phyloP scores from a whole-genome alignment of 2,888 invertebrate genomes.

The Gerris lacustris region DNA sequence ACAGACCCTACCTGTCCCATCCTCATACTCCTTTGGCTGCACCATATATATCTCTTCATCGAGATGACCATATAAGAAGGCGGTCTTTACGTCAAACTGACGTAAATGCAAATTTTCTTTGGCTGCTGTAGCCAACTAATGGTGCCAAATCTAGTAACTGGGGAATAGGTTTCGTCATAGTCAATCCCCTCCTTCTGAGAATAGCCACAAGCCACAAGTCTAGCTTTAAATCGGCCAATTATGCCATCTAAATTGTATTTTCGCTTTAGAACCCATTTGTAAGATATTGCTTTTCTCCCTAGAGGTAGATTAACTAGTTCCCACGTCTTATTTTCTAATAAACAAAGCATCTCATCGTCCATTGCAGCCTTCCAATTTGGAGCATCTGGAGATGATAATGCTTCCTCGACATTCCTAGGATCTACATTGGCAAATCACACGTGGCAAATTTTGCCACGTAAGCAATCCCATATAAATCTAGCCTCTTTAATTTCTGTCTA shows the following conservation, averaged over 20 bases:
- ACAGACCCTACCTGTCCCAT: constrained; percentile 31
- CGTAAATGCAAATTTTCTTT: constrained; percentile 23
- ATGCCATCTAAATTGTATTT: neutral
- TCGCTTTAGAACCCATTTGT: constrained; percentile 8
- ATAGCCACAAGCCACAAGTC: constrained; percentile 6
- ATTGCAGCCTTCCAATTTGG: constrained; percentile 9
- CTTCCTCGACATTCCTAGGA: neutral
- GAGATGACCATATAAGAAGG: constrained; percentile 32
- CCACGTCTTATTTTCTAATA: constrained; percentile 9
- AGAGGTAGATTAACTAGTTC: neutral
- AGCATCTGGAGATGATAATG: neutral
- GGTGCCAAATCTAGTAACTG: neutral
- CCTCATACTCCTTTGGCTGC: constrained; percentile 33
- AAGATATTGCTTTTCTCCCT: constrained; percentile 2
- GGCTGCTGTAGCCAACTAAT: constrained; percentile 27
- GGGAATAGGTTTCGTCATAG: constrained; percentile 16
- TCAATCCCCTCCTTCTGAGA: constrained; percentile 8
- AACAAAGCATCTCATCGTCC: constrained; percentile 6
- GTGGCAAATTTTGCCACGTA: no score
- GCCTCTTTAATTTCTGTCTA: no score
- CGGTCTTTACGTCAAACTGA: constrained; percentile 33
- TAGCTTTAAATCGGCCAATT: neutral
- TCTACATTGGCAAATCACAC: no score
- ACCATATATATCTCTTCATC: constrained; percentile 33
- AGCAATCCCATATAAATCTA: no score